These are phyloP conservation scores for Drosophila greeni DNA, from an alignment of 2,888 invertebrate genomes.

Conservation along the genomic window DNA sequence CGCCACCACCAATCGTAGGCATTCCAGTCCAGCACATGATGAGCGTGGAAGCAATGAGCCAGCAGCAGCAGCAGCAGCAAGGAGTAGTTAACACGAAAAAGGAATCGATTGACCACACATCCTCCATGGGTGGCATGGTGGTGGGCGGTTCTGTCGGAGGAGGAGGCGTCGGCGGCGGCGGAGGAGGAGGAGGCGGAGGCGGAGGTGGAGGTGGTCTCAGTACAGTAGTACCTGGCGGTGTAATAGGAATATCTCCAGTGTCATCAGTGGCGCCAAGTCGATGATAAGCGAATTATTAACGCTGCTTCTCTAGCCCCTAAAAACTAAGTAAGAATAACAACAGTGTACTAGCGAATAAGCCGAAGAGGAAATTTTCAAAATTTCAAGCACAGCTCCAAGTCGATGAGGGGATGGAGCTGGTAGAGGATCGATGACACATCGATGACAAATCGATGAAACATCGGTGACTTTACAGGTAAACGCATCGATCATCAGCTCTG, in stretches of 20 bases:
- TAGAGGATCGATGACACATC: not conserved
- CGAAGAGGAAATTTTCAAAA: slow-evolving; percentile 48
- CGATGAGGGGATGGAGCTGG: slow-evolving; percentile 2
- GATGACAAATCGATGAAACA: too few relatives aligned
- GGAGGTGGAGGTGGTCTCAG: slow-evolving; percentile 43
- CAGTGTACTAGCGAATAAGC: slow-evolving; percentile 35
- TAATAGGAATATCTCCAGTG: slow-evolving; percentile 65
- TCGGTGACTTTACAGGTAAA: slow-evolving; percentile 2
- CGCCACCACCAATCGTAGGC: slow-evolving; percentile 36
- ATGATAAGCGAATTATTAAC: slow-evolving; percentile 61
- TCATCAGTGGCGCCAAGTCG: slow-evolving; percentile 69
- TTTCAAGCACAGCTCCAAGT: slow-evolving; percentile 47
- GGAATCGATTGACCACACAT: slow-evolving; percentile 54
- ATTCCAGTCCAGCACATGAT: slow-evolving; percentile 73
- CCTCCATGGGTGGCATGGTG: slow-evolving; percentile 47
- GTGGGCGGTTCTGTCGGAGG: slow-evolving; percentile 25
- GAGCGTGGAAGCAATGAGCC: slow-evolving; percentile 65
- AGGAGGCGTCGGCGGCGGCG: not conserved
- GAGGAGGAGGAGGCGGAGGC: not conserved
- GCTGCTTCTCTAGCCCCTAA: slow-evolving; percentile 3
- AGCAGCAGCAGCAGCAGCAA: slow-evolving; percentile 7
- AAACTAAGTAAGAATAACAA: slow-evolving; percentile 6
- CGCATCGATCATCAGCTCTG: not conserved
- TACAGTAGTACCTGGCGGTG: slow-evolving; percentile 47
- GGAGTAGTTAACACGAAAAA: slow-evolving; percentile 55